Percentiles rank a stretch among this genome's conserved stretches.
These are phyloP conservation scores for Alauda arvensis DNA, from an alignment of 2,797 vertebrate species.

Conservation along the genomic window DNA sequence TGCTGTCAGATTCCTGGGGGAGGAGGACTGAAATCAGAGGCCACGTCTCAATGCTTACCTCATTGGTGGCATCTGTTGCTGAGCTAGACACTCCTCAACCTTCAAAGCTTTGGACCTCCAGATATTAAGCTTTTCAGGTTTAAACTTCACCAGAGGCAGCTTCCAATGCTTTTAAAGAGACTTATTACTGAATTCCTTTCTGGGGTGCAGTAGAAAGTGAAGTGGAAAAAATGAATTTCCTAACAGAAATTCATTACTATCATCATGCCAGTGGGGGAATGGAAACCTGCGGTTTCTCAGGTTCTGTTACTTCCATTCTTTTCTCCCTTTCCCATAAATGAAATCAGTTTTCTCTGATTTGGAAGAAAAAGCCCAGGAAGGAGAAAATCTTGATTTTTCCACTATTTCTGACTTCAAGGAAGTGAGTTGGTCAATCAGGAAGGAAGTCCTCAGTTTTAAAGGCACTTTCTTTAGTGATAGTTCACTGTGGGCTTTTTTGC, in stretches of 20 bases:
- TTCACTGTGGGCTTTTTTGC: neutral
- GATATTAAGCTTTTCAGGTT: neutral
- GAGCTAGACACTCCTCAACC: neutral
- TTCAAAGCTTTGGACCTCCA: neutral
- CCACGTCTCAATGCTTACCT: neutral
- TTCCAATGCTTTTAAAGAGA: neutral
- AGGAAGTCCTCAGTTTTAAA: neutral
- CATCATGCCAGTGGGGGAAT: neutral
- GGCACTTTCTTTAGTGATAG: neutral
- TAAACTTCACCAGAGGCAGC: neutral
- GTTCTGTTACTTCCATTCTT: neutral
- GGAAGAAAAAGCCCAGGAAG: neutral
- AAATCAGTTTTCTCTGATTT: neutral
- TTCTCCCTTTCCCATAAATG: neutral
- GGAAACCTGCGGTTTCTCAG: neutral
- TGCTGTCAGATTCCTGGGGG: neutral
- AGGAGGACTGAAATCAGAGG: neutral
- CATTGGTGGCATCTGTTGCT: neutral
- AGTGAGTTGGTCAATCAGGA: neutral
- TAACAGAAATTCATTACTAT: neutral
- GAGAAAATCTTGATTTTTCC: neutral
- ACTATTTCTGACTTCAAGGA: neutral
- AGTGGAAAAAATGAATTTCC: neutral
- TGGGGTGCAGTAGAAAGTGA: neutral
- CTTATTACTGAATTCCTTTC: neutral